These are phyloP conservation scores for Zaprionus camerounensis DNA, from an alignment of 1,140 invertebrate species.

Conservation along the genomic window DNA sequence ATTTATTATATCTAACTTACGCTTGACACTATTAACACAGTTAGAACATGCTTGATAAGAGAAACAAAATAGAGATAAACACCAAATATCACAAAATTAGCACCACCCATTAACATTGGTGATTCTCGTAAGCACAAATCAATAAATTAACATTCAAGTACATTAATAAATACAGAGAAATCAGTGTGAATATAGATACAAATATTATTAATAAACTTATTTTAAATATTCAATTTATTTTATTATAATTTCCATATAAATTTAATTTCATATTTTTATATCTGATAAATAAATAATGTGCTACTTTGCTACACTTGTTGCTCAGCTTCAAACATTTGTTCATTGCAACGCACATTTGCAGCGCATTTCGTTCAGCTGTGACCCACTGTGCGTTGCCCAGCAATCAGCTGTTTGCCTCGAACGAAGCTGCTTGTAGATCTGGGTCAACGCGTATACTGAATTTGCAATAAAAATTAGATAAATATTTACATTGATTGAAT, in stretches of 20 bases:
- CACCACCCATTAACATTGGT: not conserved
- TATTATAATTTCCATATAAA: too few relatives aligned
- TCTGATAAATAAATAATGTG: not conserved
- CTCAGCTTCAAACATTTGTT: not conserved
- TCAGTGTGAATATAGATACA: not conserved
- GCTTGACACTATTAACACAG: not conserved
- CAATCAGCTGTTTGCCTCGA: conserved; percentile 32
- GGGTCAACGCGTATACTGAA: not conserved
- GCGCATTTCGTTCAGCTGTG: not conserved
- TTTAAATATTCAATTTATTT: too few relatives aligned
- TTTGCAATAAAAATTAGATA: not conserved
- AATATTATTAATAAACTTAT: too few relatives aligned
- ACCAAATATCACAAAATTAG: not conserved
- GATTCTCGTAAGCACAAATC: not conserved
- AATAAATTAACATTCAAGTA: not conserved
- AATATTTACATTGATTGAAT: not conserved
- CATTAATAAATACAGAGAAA: not conserved
- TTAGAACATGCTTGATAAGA: not conserved
- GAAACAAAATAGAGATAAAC: not conserved
- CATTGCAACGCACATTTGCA: not conserved
- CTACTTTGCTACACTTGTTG: not conserved
- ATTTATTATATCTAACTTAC: not conserved
- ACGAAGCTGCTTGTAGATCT: conserved; percentile 1
- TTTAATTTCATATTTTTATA: too few relatives aligned
- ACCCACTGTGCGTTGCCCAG: conserved; percentile 13